Evolutionary conservation across 1,140 invertebrate species (phyloP), one percentile per base, ranked within the genome.

Genomic region (Drosophila guanche): DNA sequence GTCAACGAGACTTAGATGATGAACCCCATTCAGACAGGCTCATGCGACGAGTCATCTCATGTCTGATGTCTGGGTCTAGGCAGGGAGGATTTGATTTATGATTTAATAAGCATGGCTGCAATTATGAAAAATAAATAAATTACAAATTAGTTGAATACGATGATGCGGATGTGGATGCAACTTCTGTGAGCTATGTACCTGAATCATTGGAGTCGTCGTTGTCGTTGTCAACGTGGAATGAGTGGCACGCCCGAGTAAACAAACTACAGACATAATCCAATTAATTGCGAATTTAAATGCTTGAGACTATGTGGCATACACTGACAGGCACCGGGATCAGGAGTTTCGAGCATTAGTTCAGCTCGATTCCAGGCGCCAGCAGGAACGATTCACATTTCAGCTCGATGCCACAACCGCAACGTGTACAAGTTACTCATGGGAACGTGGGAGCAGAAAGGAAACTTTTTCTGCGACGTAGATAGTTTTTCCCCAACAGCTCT

Each of bases 241-340:
- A 69, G 51, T 56, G 66, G 20, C 45, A 51, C 42, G 51, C 71
- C 42, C 46, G 72, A 67, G 43, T 67, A 62, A 76, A 69, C 57
- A 67, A 60, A 56, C 62, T 81, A 43, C 84, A 76, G 66, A 88
- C 83, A 71, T 86, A 88, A 86, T 86, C 74, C 83, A 86, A 86
- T 86, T 86, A 86, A 83, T 72, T 62, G 78, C 41, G 66, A 76
- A 88, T 86, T 88, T 81, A 88, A 88, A 86, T 79, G 78, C 83
- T 88, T 60, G 83, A 79, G 66, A 78, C 75, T 51, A 72, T 88
- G 79, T 78, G 69, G 29, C 54, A 57, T 23, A 52, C 58, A 48
- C 43, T 47, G 42, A 29, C 29, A 50, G 37, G 50, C 16, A 23
- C 33, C 14, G 5, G n/a, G 33, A 37, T 37, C 33, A 37, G 40